Base-by-base conservation (phyloP, 2,797 vertebrate genomes). In the Iguana delicatissima region DNA sequence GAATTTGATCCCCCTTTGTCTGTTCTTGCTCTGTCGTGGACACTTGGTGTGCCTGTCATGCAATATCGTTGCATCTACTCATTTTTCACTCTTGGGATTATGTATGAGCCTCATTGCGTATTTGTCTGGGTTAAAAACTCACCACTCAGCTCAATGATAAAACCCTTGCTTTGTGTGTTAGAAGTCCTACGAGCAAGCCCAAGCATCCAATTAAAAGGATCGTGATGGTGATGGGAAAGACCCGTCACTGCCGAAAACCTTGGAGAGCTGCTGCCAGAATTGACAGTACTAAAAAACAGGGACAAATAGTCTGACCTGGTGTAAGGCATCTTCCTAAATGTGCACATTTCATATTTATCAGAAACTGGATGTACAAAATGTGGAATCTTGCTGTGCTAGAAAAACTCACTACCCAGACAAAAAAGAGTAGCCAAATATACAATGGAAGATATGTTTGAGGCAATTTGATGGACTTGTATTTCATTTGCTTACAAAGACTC, bases 71-170 rank as follows among this genome's bases (percentile, higher is more conserved):
- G 38, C 42, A 22, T 59, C 59, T 32, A 22, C 13, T 77, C 67
- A 24, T 52, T 67, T 24, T 73, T 50, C 29, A 82, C 16, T 69
- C 32, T 64, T 42, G 46, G 32, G 67, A 81, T 84, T 76, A 69
- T 29, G 38, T 72, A 24, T 59, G 35, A 62, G 59, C 29, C 38
- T 73, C 52, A 74, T 22, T 79, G 4, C 69, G 52, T 69, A n/a
- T 55, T 29, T 89, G 14, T 1, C 20, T 62, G 20, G 14, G 52
- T 87, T 67, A 90, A 90, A 90, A 90, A 35, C 14, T 59, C 22
- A 76, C 22, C n/a, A 55, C 24, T 24, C n/a, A 52, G n/a, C 57
- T 42, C 24, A 86, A 29, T 55, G 32, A 18, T 42, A 69, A 35
- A 16, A 29, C 62, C 52, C 9, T 22, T 29, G 59, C 24, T 52